Evolutionary conservation across 2,797 vertebrate species (phyloP), one percentile per base, ranked within the genome.

Genomic region (Limosa lapponica): DNA sequence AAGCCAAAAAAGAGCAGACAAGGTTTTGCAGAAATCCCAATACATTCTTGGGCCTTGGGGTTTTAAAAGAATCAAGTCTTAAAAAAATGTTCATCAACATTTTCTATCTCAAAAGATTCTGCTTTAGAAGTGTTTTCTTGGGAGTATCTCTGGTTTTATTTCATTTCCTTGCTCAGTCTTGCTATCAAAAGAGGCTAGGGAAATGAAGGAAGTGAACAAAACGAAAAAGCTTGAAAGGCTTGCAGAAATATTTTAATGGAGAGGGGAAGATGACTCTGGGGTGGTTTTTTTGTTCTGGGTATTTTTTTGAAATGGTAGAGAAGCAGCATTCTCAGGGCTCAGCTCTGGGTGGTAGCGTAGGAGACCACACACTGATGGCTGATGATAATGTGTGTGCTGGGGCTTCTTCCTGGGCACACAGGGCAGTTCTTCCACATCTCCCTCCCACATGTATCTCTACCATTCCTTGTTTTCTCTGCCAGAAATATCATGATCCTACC

Each of bases 221-320:
- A 80, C 7, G 18, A 22, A 69, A 23, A 73, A 10, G 13, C 43
- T 28, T 46, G 5, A 59, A 84, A 85, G 39, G 3, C 7, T 65
- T 48, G 41, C 15, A 48, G 3, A 85, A 91, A 41, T 37, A 65
- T 27, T 75, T 82, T 49, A 65, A 37, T 44, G 34, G 37, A 41
- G 37, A 77, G 34, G 4, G 5, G 6, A 92, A 80, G 23, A 46
- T 24, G 8, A 48, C 28, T 59, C 16, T 5, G 28, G 4, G 11
- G 11, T 2, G 34, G 1, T 2, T 27, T 57, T 69, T 52, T 27
- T 20, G 0, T 11, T 19, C 16, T 12, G 1, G 5, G 5, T 8
- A 9, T 20, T 23, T n/a, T 17, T 73, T 84, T 25, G 1, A 1
- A 3, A 13, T 5, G 4, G 7, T 39, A 16, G 19, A 85, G 44